Base-by-base conservation (phyloP, 1,140 invertebrate species). In the Eueides isabella region DNA sequence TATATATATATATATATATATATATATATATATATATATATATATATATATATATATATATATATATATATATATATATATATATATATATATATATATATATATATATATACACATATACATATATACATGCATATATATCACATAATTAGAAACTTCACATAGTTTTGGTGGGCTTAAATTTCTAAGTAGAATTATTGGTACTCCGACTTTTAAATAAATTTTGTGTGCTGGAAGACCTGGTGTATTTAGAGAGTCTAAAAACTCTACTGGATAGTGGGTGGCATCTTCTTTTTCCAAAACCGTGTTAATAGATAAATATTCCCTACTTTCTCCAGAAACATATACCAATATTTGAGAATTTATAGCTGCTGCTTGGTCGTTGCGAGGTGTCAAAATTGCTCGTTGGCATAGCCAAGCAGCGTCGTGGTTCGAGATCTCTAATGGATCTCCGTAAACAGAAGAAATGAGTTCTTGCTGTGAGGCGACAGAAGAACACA, bases 181-280 rank as follows among this genome's bases (percentile, higher is more conserved):
- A 76, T 78, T 82, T 63, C 72, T 26, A 2, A 76, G 33, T 0
- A 81, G 31, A 7, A 79, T 81, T 65, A 44, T 44, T 0, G 41
- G 41, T n/a, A 44, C 41, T 1, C 41, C 41, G n/a, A 19, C 41
- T 4, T 44, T 79, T 19, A 77, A 41, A 14, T 55, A 35, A 23
- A 81, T 61, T 31, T 75, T 72, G 30, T 81, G 80, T 26, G 75
- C 48, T 63, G 75, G 77, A 2, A 77, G 64, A 19, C 80, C 77
- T 61, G 55, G 38, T 23, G 61, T 61, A 14, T 12, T 72, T 2
- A 80, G 38, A 2, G 70, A 77, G n/a, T 75, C 67, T 35, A 35
- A 35, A 11, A 75, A 80, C 26, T 77, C 75, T 7, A 72, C 55
- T 5, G 70, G 71, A 29, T 70, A 77, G 29, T 68, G 77, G 4